Evolutionary conservation across 2,888 invertebrate genomes (phyloP), one percentile per base, ranked within the genome.

Genomic region (Antheraea assamensis): DNA sequence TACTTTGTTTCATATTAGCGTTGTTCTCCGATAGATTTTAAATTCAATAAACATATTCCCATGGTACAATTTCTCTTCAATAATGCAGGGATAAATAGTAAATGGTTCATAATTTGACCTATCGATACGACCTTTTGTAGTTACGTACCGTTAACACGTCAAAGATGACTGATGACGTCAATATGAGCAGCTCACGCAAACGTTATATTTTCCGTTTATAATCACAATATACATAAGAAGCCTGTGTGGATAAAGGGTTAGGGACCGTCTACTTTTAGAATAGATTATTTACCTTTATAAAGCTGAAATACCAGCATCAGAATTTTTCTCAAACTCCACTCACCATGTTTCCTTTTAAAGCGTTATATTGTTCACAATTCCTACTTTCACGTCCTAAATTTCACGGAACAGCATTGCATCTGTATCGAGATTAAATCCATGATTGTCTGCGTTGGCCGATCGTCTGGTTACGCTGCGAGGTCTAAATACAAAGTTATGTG

Each of bases 401-500:
- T 47, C n/a, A 49, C n/a, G n/a, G 24, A 42, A 17, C 42, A 47
- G 49, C 49, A 19, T 64, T 27, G 21, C 42, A 42, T 42, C 42
- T 42, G 30, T 64, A 30, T 30, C 27, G 61, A 58, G 58, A 64
- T 64, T 64, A 78, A 75, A 77, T 81, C 76, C 82, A 78, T 74
- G 42, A 42, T 42, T 42, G 78, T 79, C 80, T 79, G 76, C 74
- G 78, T 74, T 77, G 78, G 79, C 79, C 81, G 77, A 81, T 7
- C 66, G 19, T 31, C 66, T 66, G 75, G 76, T 80, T 78, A 81
- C 76, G 79, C 80, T 91, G 89, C 91, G 91, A 85, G 90, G 85
- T 88, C 89, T 91, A 88, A 92, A 92, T 84, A 90, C 85, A 92
- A 85, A 82, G 88, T 90, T 91, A 92, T 84, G 89, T 88, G 88